phyloP scores from a whole-genome alignment of 2,888 invertebrate genomes.

The Philereme vetulata region DNA sequence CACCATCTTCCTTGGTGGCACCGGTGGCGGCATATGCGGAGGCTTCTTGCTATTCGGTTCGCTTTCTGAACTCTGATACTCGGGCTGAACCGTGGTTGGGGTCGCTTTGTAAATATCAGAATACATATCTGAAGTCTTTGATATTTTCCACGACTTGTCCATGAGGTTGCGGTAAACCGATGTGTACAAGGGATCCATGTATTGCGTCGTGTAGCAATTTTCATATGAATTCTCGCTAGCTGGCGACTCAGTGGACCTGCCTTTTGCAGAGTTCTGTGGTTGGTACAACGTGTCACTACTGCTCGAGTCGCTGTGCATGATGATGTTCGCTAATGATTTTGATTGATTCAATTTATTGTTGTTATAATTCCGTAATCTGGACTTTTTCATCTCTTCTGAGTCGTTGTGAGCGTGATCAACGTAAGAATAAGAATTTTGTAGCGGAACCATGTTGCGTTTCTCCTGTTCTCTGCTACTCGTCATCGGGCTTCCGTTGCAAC shows the following conservation, averaged over 20 bases:
- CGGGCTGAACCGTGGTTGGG: constrained; percentile 75
- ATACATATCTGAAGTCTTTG: constrained; percentile 65
- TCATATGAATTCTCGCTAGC: constrained; percentile 77
- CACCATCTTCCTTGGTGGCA: constrained; percentile 82
- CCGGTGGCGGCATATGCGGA: constrained; percentile 84
- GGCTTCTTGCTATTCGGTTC: constrained; percentile 71
- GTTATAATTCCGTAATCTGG: constrained; percentile 69
- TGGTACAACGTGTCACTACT: constrained; percentile 79
- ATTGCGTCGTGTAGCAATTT: constrained; percentile 74
- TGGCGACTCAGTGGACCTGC: constrained; percentile 75
- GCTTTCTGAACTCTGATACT: constrained; percentile 61
- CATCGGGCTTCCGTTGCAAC: constrained; percentile 57
- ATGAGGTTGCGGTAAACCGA: constrained; percentile 66
- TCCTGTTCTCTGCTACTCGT: constrained; percentile 60
- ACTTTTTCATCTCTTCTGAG: constrained; percentile 68
- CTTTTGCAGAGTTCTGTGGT: constrained; percentile 72
- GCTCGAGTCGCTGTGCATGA: constrained; percentile 76
- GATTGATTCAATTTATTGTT: constrained; percentile 77
- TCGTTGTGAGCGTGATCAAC: constrained; percentile 63
- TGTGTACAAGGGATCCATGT: constrained; percentile 76
- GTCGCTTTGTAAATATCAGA: constrained; percentile 79
- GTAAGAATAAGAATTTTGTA: constrained; percentile 71
- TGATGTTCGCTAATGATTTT: constrained; percentile 77
- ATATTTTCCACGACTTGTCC: constrained; percentile 39
- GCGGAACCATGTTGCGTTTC: constrained; percentile 60